Evolutionary conservation across 2,888 invertebrate genomes (phyloP), one percentile per base, ranked within the genome.

Genomic region (Leptinotarsa haldemani): DNA sequence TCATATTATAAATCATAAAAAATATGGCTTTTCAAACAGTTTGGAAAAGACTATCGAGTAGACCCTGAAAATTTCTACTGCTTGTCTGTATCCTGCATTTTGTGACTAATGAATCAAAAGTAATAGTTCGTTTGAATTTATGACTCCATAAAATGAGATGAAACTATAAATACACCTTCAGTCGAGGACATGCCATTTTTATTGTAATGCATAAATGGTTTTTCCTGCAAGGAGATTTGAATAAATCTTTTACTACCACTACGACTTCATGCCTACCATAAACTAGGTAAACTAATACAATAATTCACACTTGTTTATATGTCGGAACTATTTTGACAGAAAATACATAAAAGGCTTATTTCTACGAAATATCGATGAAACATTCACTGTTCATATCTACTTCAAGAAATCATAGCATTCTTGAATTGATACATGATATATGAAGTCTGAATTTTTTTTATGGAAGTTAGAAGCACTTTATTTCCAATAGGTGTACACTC

Each of bases 161-260:
- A 53, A 53, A 40, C 67, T 56, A 56, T 68, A 68, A 68, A 68
- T 56, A 46, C 56, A 53, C 7, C 30, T 56, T 46, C 46, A 68
- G 15, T 48, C 56, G 68, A 68, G 56, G 56, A 74, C 68, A 71
- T 69, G 65, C 53, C 7, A 58, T 66, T 67, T 65, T 69, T 71
- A 61, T 69, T 73, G 40, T 18, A 30, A 66, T 71, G 66, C 61
- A 61, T 66, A 46, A 65, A 56, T 69, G 20, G 69, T 68, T 66
- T 66, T 65, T 68, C 22, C 63, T 65, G 48, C 50, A 66, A 40
- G 47, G 58, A 56, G 61, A 71, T 74, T 71, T 68, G 48, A 74
- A 74, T 74, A 74, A 71, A 71, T 74, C 61, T 74, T 65, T 48
- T 66, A 69, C 69, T 52, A 58, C 18, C 30, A 61, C 61, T n/a